Percentiles rank a stretch among this genome's conserved stretches.
Conservation (phyloP, 2,797 vertebrate genomes). For the Ctenopoma multispine region DNA sequence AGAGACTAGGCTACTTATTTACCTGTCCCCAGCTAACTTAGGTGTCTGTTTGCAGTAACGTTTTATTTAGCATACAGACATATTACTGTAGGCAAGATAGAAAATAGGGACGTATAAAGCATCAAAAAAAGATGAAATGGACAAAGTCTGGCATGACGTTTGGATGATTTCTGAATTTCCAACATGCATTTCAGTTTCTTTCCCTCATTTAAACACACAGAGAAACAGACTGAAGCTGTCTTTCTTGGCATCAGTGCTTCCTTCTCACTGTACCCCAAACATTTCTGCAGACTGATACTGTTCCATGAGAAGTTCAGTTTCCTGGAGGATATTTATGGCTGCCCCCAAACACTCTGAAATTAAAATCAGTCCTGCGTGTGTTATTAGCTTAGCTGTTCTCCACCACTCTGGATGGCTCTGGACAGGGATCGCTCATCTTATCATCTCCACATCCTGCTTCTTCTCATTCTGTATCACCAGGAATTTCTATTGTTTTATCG, state of each 20-base stretch:
- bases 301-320: background rate
- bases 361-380: background rate
- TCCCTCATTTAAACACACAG: background rate
- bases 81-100: background rate
- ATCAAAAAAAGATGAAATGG: background rate
- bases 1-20: background rate
- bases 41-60: background rate
- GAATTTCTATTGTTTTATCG: background rate
- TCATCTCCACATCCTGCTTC: background rate
- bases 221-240: background rate
- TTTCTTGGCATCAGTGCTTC: background rate
- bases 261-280: background rate
- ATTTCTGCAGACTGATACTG: slow-evolving; percentile 16
- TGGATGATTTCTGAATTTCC: background rate
- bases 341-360: slow-evolving; percentile 3
- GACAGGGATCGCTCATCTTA: background rate
- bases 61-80: background rate
- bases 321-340: slow-evolving; percentile 12
- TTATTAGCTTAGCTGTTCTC: slow-evolving; percentile 1
- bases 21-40: background rate
- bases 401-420: background rate
- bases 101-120: too few species aligned
- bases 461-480: background rate
- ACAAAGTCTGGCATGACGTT: background rate
- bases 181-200: too few species aligned